phyloP scores from a whole-genome alignment of 2,113 vertebrate genomes.

The Gracilinanus agilis region DNA sequence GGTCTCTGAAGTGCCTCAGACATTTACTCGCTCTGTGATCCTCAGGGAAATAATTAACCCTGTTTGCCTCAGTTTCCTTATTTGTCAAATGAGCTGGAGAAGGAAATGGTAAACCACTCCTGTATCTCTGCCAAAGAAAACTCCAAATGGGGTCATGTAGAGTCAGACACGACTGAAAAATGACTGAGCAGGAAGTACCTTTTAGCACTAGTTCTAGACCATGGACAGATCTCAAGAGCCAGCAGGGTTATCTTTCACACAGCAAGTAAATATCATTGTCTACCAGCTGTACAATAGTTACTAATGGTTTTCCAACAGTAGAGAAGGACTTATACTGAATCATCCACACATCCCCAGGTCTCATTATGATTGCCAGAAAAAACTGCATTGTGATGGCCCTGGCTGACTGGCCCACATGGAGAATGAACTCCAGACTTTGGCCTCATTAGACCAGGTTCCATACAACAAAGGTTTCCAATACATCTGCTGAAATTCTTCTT shows the following conservation, averaged over 20 bases:
- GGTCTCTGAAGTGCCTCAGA: neutral
- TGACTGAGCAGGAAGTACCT: neutral
- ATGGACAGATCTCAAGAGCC: neutral
- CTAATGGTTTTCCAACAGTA: neutral
- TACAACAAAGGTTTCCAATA: neutral
- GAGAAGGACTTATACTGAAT: neutral
- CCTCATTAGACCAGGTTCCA: neutral
- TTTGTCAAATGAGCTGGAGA: too few relatives aligned
- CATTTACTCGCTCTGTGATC: too few relatives aligned
- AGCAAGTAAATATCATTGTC: neutral
- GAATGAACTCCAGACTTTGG: neutral
- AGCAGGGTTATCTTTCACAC: neutral
- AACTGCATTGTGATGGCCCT: neutral
- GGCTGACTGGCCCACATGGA: neutral
- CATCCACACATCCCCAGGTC: neutral
- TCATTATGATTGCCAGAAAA: neutral
- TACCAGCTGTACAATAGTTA: neutral
- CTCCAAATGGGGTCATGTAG: too few relatives aligned
- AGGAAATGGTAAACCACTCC: too few relatives aligned
- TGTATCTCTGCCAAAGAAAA: too few relatives aligned
- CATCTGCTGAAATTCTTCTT: neutral
- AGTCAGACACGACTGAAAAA: too few relatives aligned
- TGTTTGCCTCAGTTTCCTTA: too few relatives aligned
- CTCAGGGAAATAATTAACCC: too few relatives aligned
- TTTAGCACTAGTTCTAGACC: neutral